These are phyloP conservation scores for Drosophila helvetica DNA, from an alignment of 2,888 invertebrate species.

Conservation along the genomic window DNA sequence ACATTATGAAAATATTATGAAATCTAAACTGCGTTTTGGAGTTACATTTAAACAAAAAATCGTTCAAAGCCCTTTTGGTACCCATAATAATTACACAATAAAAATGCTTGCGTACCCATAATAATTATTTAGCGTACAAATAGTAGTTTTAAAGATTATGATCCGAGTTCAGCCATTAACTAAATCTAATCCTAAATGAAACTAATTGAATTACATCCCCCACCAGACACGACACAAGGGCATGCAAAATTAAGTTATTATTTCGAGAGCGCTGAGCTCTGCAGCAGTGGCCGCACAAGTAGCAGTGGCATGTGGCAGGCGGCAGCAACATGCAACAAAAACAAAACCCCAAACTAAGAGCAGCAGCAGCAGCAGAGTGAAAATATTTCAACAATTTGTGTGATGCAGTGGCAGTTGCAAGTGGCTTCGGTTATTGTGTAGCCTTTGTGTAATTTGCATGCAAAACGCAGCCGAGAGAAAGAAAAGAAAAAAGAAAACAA, in stretches of 20 bases:
- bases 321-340: conserved; percentile 17
- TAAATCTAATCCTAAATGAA: conserved; percentile 1
- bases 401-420: conserved; percentile 26
- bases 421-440: conserved; percentile 32
- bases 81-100: too few species aligned
- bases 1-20: too few species aligned
- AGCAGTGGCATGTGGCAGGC: not conserved
- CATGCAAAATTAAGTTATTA: conserved; percentile 65
- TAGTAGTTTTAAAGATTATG: not conserved
- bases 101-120: not conserved
- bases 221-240: conserved; percentile 25
- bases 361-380: conserved; percentile 56
- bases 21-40: too few species aligned
- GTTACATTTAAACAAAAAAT: too few species aligned
- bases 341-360: conserved; percentile 11
- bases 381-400: conserved; percentile 62
- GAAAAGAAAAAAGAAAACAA: conserved; percentile 24
- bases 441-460: conserved; percentile 68
- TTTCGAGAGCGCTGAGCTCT: conserved; percentile 40
- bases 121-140: not conserved
- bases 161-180: not conserved
- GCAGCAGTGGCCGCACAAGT: too few species aligned
- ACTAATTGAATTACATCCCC: conserved; percentile 22
- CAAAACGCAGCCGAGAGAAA: conserved; percentile 50
- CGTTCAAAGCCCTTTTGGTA: too few species aligned